Conservation (phyloP, 2,888 invertebrate genomes). For the Idaea dimidiata region DNA sequence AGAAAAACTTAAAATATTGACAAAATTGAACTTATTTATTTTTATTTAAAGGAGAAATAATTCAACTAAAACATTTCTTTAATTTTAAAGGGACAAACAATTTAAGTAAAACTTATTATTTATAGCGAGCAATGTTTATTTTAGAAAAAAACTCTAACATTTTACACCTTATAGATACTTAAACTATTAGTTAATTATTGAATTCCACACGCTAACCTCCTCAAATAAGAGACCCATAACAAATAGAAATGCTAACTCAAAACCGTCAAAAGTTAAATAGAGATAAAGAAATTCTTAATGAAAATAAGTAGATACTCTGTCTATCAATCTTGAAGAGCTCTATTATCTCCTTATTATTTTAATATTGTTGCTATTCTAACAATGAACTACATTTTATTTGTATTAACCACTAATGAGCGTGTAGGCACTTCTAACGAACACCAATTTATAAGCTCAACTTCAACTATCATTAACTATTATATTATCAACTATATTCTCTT, state of each 20-base stretch:
- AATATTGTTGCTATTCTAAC: constrained; percentile 72
- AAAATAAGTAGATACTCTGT: constrained; percentile 2
- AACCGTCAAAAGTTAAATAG: neutral
- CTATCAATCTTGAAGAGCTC: constrained; percentile 36
- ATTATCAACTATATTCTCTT: constrained; percentile 33
- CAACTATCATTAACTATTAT: constrained; percentile 9
- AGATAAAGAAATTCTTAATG: neutral
- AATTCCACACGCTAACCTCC: neutral
- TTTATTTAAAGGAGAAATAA: too few relatives aligned
- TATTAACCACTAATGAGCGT: constrained; percentile 75
- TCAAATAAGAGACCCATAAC: neutral
- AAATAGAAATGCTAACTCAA: neutral
- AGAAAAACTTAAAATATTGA: too few relatives aligned
- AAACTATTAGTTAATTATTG: neutral
- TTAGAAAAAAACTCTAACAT: too few relatives aligned
- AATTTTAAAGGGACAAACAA: too few relatives aligned
- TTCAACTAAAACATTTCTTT: too few relatives aligned
- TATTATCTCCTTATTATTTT: constrained; percentile 75
- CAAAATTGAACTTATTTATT: too few relatives aligned
- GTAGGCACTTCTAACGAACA: constrained; percentile 60
- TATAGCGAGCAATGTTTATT: too few relatives aligned
- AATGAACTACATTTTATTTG: constrained; percentile 58
- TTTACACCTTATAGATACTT: neutral
- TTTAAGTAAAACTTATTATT: too few relatives aligned
- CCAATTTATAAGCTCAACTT: constrained; percentile 33